Conservation (phyloP, 1,140 invertebrate genomes). For the Prorops nasuta region DNA sequence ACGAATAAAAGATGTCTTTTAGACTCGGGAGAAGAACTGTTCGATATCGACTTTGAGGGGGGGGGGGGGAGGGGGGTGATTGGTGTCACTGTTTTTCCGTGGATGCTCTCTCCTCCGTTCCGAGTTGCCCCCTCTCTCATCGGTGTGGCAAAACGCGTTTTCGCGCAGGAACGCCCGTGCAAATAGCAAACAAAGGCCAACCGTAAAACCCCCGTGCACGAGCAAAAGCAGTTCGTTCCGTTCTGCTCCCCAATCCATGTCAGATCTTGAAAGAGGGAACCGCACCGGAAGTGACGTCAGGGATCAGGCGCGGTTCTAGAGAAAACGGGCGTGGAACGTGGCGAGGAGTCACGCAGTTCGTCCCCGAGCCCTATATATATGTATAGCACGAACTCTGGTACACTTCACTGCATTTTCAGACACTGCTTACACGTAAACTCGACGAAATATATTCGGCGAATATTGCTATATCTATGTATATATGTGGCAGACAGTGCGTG, state of each 20-base stretch:
- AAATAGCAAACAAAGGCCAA: conserved; percentile 25
- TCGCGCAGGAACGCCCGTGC: not conserved
- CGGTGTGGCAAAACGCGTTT: not conserved
- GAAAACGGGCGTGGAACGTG: conserved; percentile 13
- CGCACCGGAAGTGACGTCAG: conserved; percentile 26
- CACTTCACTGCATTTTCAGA: no score
- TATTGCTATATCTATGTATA: no score
- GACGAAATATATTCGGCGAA: no score
- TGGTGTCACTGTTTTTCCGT: no score
- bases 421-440: no score
- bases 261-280: conserved; percentile 20
- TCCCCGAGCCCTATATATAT: no score
- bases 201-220: conserved; percentile 26
- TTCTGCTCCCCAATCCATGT: conserved; percentile 22
- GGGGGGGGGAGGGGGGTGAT: no score
- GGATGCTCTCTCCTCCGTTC: conserved; percentile 8
- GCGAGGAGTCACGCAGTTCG: conserved; percentile 4
- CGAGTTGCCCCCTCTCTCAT: conserved; percentile 3
- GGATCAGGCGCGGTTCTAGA: conserved; percentile 17
- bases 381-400: no score
- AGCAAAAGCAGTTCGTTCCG: conserved; percentile 17
- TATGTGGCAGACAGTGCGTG: no score
- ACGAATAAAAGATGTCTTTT: no score
- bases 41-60: no score
- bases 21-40: no score